Conservation (phyloP, 2,797 vertebrate species). For the Salarias fasciatus region DNA sequence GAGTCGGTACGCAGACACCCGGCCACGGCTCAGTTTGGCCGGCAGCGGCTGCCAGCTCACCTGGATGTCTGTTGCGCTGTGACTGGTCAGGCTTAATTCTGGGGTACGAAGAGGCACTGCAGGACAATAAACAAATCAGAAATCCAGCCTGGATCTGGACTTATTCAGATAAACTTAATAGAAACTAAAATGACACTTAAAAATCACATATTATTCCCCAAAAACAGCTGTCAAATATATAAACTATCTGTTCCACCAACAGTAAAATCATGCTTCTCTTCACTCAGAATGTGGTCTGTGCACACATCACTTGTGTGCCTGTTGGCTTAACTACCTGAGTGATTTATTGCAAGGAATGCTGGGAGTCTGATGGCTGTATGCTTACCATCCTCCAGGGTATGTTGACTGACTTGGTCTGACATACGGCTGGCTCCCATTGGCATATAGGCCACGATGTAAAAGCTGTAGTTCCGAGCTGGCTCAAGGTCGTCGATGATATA, state of each 20-base stretch:
- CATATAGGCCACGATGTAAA: constrained; percentile 99
- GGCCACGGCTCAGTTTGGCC: constrained; percentile 88
- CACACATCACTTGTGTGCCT: constrained; percentile 48
- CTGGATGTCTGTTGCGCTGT: constrained; percentile 91
- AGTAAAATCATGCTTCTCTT: constrained; percentile 22
- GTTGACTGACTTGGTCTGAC: constrained; percentile 95
- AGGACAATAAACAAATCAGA: constrained; percentile 20
- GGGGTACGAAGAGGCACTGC: constrained; percentile 95
- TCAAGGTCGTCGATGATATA: constrained; percentile 97
- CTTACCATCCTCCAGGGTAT: constrained; percentile 97
- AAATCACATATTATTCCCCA: background rate
- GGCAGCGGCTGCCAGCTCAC: constrained; percentile 94
- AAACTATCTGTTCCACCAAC: constrained; percentile 10
- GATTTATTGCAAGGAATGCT: constrained; percentile 71
- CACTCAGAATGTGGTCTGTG: constrained; percentile 45
- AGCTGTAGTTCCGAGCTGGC: constrained; percentile 94
- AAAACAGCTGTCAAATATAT: background rate
- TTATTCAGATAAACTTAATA: constrained; percentile 2
- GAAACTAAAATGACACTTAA: background rate
- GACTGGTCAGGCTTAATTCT: constrained; percentile 93
- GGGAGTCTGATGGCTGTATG: constrained; percentile 39
- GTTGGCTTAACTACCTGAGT: constrained; percentile 59
- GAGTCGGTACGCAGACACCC: constrained; percentile 88
- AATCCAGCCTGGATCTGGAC: background rate
- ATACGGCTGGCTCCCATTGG: constrained; percentile 98